Percentiles rank a stretch among this genome's conserved stretches.
Conservation (phyloP, 2,888 invertebrate genomes). For the Cephus spinipes region DNA sequence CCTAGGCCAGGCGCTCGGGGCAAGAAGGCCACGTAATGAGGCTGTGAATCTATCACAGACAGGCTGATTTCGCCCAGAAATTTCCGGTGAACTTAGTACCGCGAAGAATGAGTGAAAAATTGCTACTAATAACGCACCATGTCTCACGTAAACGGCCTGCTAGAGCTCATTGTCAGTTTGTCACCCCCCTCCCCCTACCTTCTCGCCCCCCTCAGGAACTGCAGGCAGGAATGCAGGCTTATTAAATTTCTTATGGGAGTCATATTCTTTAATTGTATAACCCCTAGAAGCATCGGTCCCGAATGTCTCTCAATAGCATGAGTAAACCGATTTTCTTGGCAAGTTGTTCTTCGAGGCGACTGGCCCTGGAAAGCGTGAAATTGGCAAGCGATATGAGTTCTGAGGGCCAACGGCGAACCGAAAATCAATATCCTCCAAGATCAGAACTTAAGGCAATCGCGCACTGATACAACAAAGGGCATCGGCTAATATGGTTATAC, state of each 20-base stretch:
- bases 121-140: not conserved
- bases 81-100: not conserved
- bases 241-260: not conserved
- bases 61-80: not conserved
- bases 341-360: not conserved
- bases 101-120: slow-evolving; percentile 5
- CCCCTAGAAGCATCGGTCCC: not conserved
- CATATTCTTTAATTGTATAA: not conserved
- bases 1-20: not conserved
- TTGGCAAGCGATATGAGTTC: not conserved
- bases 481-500: slow-evolving; percentile 56
- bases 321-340: not conserved
- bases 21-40: slow-evolving; percentile 9
- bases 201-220: not conserved
- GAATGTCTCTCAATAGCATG: not conserved
- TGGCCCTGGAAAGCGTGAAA: not conserved
- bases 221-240: not conserved
- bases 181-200: not conserved
- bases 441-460: slow-evolving; percentile 58
- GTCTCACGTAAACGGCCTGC: not conserved
- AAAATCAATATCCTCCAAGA: slow-evolving; percentile 51
- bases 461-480: slow-evolving; percentile 58
- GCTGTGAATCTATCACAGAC: slow-evolving; percentile 17
- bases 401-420: slow-evolving; percentile 2
- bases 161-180: not conserved